Percentiles rank a stretch among this genome's conserved stretches.
These are phyloP conservation scores for Zaprionus capensis DNA, from an alignment of 1,140 invertebrate genomes.

Conservation along the genomic window DNA sequence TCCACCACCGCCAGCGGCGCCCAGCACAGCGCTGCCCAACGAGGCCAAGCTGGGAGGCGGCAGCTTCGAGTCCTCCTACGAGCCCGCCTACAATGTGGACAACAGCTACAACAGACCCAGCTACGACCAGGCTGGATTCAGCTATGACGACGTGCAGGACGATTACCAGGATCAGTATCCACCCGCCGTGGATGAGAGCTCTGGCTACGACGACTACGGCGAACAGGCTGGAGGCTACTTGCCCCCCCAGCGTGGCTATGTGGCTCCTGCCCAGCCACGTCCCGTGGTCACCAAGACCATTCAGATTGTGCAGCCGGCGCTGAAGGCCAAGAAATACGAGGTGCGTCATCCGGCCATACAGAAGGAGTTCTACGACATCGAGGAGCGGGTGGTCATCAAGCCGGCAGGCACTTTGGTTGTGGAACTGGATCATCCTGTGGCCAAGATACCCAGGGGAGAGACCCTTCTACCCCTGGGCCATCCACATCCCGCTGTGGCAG, in stretches of 20 bases:
- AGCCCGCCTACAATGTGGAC: slow-evolving; percentile 42
- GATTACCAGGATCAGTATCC: slow-evolving; percentile 76
- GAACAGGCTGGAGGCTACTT: slow-evolving; percentile 59
- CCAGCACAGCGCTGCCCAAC: slow-evolving; percentile 22
- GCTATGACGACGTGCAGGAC: slow-evolving; percentile 68
- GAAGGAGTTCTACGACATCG: slow-evolving; percentile 89
- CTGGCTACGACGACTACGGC: slow-evolving; percentile 64
- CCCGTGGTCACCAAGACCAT: slow-evolving; percentile 81
- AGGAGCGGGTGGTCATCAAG: slow-evolving; percentile 87
- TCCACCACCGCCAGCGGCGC: neutral
- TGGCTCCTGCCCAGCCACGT: slow-evolving; percentile 40
- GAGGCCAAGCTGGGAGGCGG: slow-evolving; percentile 28
- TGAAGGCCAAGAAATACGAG: slow-evolving; percentile 84
- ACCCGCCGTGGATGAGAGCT: slow-evolving; percentile 65
- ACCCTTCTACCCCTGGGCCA: slow-evolving; percentile 74
- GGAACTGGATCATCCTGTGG: slow-evolving; percentile 87
- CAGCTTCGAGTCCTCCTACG: slow-evolving; percentile 49
- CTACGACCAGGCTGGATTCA: slow-evolving; percentile 59
- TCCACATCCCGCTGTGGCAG: slow-evolving; percentile 76
- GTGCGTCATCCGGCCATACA: slow-evolving; percentile 88
- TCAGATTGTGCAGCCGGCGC: slow-evolving; percentile 77
- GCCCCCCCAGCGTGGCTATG: slow-evolving; percentile 63
- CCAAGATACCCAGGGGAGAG: slow-evolving; percentile 86
- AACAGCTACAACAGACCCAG: slow-evolving; percentile 66
- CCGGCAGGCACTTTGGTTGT: slow-evolving; percentile 87